Evolutionary conservation across 1,140 invertebrate genomes (phyloP), one percentile per base, ranked within the genome.

Genomic region (Oreohelix idahoensis): DNA sequence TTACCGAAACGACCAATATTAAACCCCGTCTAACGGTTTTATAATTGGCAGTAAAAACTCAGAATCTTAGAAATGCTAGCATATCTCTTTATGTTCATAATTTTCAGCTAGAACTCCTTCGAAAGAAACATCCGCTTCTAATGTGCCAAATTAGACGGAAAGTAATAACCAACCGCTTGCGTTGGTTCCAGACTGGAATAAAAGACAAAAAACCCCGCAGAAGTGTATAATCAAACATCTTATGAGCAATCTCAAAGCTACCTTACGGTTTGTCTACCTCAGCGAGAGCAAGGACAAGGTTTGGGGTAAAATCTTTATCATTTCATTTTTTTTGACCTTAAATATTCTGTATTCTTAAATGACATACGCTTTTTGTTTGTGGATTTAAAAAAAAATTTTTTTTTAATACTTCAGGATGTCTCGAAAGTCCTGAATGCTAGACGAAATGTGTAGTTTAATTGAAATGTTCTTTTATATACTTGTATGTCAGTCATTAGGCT

Each of bases 91-190:
- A 66, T 32, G 63, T 66, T 32, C 29, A 66, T 66, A 66, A 66
- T 32, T 66, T 66, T 66, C n/a, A 32, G 63, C 17, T 32, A 66
- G 2, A 66, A 17, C 63, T 11, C 29, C 63, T 17, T 13, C 20
- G 29, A 66, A 66, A 66, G 2, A 66, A 8, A 5, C 63, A 66
- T 66, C 63, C 63, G 63, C 63, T 66, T 66, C n/a, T 66, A 32
- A 66, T 66, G n/a, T 66, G 63, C n/a, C 63, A 66, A 66, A 66
- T 66, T 66, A 66, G 29, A 66, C n/a, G n/a, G 63, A 32, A 32
- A 32, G n/a, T 10, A 66, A 66, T 66, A 66, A 66, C 1, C 63
- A 35, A 29, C 63, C 63, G n/a, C 29, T 29, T 66, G n/a, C 29
- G 29, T 32, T 66, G n/a, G 10, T n/a, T 5, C 53, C 4, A 23